Conservation (phyloP, 2,888 invertebrate species). For the Thera britannica region DNA sequence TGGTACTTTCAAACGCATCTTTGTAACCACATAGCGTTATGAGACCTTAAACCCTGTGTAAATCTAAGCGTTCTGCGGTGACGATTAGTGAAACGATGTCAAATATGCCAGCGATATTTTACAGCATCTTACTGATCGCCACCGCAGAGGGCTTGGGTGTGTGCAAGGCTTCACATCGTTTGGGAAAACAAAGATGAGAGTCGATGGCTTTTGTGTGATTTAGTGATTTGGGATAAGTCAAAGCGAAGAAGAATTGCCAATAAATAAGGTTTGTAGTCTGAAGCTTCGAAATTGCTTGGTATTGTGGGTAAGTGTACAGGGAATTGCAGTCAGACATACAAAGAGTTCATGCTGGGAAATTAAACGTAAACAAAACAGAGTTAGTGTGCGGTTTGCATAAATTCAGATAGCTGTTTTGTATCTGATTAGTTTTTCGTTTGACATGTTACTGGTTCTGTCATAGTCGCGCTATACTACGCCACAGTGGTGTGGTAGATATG, state of each 20-base stretch:
- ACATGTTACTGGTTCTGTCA: too few species aligned
- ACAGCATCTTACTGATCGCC: too few species aligned
- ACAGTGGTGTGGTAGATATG: too few species aligned
- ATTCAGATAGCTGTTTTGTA: too few species aligned
- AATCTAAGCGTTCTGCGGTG: too few species aligned
- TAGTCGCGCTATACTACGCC: too few species aligned
- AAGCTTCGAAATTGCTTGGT: conserved; percentile 25
- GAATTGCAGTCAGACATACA: conserved; percentile 8
- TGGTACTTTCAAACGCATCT: conserved; percentile 61
- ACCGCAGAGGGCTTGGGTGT: too few species aligned
- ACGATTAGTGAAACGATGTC: too few species aligned
- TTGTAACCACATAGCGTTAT: conserved; percentile 77
- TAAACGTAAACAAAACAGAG: background rate
- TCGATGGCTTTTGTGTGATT: conserved; percentile 71
- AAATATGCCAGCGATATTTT: too few species aligned
- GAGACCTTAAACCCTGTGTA: conserved; percentile 55
- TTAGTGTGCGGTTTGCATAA: too few species aligned
- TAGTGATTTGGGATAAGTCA: conserved; percentile 48
- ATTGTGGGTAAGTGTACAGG: conserved; percentile 24
- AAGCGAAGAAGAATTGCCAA: conserved; percentile 31
- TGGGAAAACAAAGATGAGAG: conserved; percentile 78
- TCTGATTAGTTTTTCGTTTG: too few species aligned
- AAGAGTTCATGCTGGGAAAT: background rate
- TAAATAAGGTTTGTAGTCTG: conserved; percentile 34
- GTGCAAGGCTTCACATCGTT: conserved; percentile 48